Evolutionary conservation across 2,113 vertebrate species (phyloP), one percentile per base, ranked within the genome.

Genomic region (Tetrao urogallus): DNA sequence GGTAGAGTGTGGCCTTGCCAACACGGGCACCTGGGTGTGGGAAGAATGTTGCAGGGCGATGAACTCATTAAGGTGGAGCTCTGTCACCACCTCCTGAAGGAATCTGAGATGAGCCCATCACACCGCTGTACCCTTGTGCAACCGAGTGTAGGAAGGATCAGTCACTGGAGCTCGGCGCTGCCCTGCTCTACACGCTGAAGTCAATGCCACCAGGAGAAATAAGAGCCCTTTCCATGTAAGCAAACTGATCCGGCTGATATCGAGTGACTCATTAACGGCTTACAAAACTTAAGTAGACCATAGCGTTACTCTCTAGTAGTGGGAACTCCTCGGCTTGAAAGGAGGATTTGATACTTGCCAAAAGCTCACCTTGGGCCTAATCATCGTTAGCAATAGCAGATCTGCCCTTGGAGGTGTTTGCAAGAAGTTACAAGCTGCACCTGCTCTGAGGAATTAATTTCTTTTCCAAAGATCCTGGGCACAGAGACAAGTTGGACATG

Each of bases 51-150:
- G 94, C 94, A 95, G 92, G 81, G 90, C 50, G 2, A 93, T 92
- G 89, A 95, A 95, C 94, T 97, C 90, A 96, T 95, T 93, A 96
- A 96, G 96, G 96, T 94, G 95, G 96, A 96, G 95, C 80, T 96
- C 92, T 86, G 94, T 96, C 97, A 96, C 93, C 95, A 94, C 96
- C 96, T 97, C 94, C 76, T 7, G 72, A 88, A 96, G 96, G 97
- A 94, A 97, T 96, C 96, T 1, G 90, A 96, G 94, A 91, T 95
- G 93, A 92, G 89, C 72, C 95, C 90, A 88, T 90, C 4, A 0
- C 2, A 2, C 83, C 0, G 40, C 92, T 1, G 3, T 58, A 24
- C 20, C 95, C 93, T 97, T 95, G 95, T 95, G 96, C 95, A 96
- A 96, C 90, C 0, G 34, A 40, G 54, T 82, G 93, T 66, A 92